Percentiles rank a stretch among this genome's conserved stretches.
Evolutionary conservation across 35 echinoderm and acorn worm genomes (phyloP).

Genomic region (Apostichopus parvimensis): DNA sequence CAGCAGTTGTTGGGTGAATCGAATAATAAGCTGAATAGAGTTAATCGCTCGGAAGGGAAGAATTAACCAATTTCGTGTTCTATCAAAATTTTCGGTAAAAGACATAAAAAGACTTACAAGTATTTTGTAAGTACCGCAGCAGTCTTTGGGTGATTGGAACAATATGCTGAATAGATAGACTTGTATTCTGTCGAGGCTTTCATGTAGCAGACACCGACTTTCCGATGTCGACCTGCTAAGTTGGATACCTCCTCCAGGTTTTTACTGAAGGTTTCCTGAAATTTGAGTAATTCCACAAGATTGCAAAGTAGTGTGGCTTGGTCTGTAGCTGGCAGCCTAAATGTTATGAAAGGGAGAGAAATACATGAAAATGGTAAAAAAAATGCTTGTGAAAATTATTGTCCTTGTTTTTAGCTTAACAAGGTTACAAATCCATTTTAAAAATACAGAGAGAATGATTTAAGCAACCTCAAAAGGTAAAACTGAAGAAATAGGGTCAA

Average conservation of each 20-base stretch:
- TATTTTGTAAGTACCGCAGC: conserved; percentile 87
- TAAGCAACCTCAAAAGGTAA: too few species aligned
- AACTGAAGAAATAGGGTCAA: too few species aligned
- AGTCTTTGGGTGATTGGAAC: conserved; percentile 97
- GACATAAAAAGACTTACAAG: conserved; percentile 54
- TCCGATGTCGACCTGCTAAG: conserved; percentile 70
- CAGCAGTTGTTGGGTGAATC: conserved; percentile 71
- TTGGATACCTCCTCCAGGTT: conserved; percentile 74
- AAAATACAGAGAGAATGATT: too few species aligned
- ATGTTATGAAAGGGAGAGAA: conserved; percentile 21
- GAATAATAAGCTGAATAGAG: conserved; percentile 91
- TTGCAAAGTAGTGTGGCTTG: conserved; percentile 72
- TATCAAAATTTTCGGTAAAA: neutral
- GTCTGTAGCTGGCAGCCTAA: conserved; percentile 70
- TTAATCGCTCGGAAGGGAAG: too few species aligned
- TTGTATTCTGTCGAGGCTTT: conserved; percentile 90
- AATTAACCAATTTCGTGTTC: too few species aligned
- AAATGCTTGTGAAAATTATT: neutral
- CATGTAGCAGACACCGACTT: conserved; percentile 84
- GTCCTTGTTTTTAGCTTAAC: too few species aligned
- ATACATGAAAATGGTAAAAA: neutral
- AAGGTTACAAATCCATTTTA: too few species aligned
- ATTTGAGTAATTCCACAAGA: conserved; percentile 74
- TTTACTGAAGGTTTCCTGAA: conserved; percentile 68
- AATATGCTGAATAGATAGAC: conserved; percentile 85